Percentiles rank a stretch among this genome's conserved stretches.
phyloP scores from a whole-genome alignment of 2,888 invertebrate species.

The Hypsopygia costalis region DNA sequence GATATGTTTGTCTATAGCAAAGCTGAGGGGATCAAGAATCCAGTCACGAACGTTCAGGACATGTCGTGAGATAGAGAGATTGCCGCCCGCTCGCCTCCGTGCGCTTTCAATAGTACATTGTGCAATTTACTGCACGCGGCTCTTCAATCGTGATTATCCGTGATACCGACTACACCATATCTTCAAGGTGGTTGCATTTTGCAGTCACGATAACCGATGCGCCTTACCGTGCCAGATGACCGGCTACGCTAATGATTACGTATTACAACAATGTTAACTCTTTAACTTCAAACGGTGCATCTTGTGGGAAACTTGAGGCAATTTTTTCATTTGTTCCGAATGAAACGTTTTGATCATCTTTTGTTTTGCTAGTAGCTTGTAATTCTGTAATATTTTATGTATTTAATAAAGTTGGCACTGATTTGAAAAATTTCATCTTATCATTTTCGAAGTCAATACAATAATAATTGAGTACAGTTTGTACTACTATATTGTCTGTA shows the following conservation, averaged over 20 bases:
- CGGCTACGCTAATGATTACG: neutral
- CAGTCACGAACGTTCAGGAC: constrained; percentile 55
- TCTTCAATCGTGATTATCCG: constrained; percentile 49
- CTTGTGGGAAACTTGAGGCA: too few species aligned
- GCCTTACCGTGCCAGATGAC: constrained; percentile 14
- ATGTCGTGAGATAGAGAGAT: constrained; percentile 64
- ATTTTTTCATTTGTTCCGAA: too few species aligned
- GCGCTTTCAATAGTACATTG: constrained; percentile 65
- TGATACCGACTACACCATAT: constrained; percentile 35
- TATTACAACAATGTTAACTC: neutral
- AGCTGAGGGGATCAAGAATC: constrained; percentile 40
- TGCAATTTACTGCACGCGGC: constrained; percentile 66
- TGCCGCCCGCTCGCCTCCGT: constrained; percentile 41
- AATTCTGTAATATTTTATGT: too few species aligned
- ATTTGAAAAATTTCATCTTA: too few species aligned
- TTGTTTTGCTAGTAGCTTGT: too few species aligned
- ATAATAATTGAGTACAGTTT: too few species aligned
- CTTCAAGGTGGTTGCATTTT: constrained; percentile 53
- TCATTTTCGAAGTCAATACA: too few species aligned
- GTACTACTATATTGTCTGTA: too few species aligned
- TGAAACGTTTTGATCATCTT: too few species aligned
- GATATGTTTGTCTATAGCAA: constrained; percentile 15
- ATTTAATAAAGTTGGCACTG: too few species aligned
- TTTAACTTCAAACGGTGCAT: too few species aligned
- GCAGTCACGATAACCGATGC: constrained; percentile 52